A percentile compares a stretch with the other conserved stretches of the same genome.
These are phyloP conservation scores for Protonibea diacanthus DNA, from an alignment of 2,797 vertebrate species.

Conservation along the genomic window DNA sequence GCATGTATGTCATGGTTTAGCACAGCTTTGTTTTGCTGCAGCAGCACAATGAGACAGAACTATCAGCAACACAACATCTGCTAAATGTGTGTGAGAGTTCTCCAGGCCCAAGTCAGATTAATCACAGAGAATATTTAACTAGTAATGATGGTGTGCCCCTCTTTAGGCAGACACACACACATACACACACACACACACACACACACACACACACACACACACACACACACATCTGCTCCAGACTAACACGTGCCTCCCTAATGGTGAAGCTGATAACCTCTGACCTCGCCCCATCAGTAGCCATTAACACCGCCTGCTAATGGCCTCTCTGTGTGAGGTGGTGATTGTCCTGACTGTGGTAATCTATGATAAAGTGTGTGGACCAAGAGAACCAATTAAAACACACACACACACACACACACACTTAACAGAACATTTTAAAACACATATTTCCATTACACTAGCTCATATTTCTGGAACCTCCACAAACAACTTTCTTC, in stretches of 20 bases:
- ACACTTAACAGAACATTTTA: not conserved
- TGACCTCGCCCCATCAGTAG: conserved; percentile 33
- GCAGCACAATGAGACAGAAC: not conserved
- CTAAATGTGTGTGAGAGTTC: not conserved
- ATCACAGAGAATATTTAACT: not conserved
- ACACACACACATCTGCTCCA: conserved; percentile 19
- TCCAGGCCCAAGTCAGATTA: not conserved
- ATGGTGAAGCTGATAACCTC: conserved; percentile 29
- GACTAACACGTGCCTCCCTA: conserved; percentile 15
- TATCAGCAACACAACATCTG: conserved; percentile 13
- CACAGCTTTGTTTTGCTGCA: not conserved
- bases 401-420: conserved; percentile 5
- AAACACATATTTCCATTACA: not conserved
- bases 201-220: conserved; percentile 13
- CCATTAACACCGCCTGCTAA: conserved; percentile 45
- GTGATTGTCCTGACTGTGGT: not conserved
- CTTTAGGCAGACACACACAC: conserved; percentile 10
- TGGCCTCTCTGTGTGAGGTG: conserved; percentile 5
- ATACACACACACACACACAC: conserved; percentile 3
- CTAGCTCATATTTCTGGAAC: not conserved
- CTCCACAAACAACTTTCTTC: not conserved
- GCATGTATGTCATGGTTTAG: no score
- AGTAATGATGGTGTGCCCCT: not conserved
- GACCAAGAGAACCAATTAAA: not conserved
- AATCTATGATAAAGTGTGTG: not conserved